Conservation (phyloP, 2,113 vertebrate genomes). For the Tyto alba region DNA sequence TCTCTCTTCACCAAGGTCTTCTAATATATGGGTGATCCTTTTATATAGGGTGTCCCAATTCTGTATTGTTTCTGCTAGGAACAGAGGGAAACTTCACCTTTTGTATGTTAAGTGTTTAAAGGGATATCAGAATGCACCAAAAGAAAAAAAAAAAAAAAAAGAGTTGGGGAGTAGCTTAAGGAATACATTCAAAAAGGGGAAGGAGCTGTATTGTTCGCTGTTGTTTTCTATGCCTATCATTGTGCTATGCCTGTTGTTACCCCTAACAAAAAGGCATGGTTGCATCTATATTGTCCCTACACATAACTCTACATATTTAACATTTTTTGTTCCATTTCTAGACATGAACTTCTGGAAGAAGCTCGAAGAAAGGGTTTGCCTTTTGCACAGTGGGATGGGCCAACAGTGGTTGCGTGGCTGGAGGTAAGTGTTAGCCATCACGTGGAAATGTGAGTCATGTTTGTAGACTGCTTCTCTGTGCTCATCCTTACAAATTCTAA, state of each 20-base stretch:
- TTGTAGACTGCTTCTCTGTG: neutral
- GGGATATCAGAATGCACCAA: neutral
- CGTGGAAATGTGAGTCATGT: fast-evolving
- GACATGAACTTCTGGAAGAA: slow-evolving; percentile 97
- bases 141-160: neutral
- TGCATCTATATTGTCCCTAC: neutral
- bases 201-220: neutral
- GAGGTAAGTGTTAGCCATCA: slow-evolving; percentile 77
- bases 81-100: neutral
- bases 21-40: neutral
- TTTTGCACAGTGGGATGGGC: slow-evolving; percentile 98
- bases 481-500: neutral
- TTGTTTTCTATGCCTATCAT: neutral
- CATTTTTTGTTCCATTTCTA: slow-evolving; percentile 62
- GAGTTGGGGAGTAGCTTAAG: neutral
- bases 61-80: neutral
- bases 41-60: neutral
- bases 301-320: neutral
- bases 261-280: neutral
- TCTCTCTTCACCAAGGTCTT: neutral
- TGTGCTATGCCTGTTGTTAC: neutral
- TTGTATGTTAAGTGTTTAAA: neutral
- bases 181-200: neutral
- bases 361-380: slow-evolving; percentile 96
- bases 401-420: slow-evolving; percentile 95